Base-by-base conservation (phyloP, 2,797 vertebrate genomes). In the Erpetoichthys calabaricus region DNA sequence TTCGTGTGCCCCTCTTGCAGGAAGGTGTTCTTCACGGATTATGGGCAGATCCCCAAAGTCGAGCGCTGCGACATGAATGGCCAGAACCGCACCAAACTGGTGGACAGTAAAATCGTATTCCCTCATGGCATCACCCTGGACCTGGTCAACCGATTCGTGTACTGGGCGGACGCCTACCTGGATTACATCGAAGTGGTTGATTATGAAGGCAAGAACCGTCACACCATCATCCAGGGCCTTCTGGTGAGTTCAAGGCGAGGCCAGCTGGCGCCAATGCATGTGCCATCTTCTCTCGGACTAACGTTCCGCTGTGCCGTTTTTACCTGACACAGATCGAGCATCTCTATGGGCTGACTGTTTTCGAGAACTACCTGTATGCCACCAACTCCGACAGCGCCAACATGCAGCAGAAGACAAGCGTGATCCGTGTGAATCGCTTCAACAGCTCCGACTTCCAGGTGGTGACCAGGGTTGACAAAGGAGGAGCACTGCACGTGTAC, bases 21-120 rank as follows among this genome's bases (percentile, higher is more conserved):
- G 49, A 98, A 98, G 75, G 83, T 98, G 57, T 98, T 98, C 74
- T 98, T 97, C 81, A 97, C 95, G 0, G 92, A 97, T 81, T 94
- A 96, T 0, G 91, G 92, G 7, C 91, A 94, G 67, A 97, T 91
- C 25, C 94, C 94, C 0, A 91, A 94, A 71, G 91, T 98, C 61
- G 95, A 98, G 58, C 89, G 95, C 56, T 98, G 95, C 0, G 95
- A 98, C 73, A 97, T 98, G 95, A 93, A 98, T 0, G 95, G 95
- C 4, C 94, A 95, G 81, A 95, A 98, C 74, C 90, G 93, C 63
- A 97, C 93, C 58, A 98, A 98, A 69, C 79, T 98, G 67, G 94
- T 98, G 3, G 95, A 98, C 71, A 93, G 87, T 73, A 98, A 98
- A 75, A 98, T 98, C 0, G 93, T 98, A 60, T 97, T 97, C 73